Evolutionary conservation across 2,888 invertebrate species (phyloP).

Genomic region (Hydrotaea cyrtoneurina): DNA sequence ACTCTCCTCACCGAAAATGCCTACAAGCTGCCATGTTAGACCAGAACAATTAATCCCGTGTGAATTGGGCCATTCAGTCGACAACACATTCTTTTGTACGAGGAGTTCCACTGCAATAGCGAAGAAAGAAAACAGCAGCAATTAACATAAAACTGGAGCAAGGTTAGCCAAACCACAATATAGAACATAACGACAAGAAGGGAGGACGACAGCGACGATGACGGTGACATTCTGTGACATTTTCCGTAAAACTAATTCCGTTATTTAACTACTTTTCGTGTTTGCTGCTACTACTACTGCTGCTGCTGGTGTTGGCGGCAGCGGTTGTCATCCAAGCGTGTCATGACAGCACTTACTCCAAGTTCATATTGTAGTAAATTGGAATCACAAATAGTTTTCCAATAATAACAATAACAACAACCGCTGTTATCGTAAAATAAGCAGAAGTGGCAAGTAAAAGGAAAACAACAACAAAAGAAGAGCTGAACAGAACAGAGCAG

Average conservation of each 20-base stretch:
- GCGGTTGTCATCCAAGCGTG: no score
- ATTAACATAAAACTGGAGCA: constrained; percentile 6
- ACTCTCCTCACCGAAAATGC: no score
- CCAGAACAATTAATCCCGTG: no score
- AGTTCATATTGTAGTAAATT: no score
- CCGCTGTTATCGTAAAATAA: background rate
- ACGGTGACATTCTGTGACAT: background rate
- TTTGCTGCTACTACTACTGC: background rate
- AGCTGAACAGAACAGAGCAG: background rate
- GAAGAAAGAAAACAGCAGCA: background rate
- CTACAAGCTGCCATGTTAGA: no score
- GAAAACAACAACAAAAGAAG: background rate
- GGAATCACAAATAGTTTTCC: background rate
- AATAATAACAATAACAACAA: background rate
- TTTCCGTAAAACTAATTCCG: constrained; percentile 25
- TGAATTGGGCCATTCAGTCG: no score
- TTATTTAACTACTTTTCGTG: constrained; percentile 7
- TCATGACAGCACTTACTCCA: no score
- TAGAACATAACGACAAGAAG: background rate
- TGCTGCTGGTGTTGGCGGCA: background rate
- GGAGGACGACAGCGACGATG: no score
- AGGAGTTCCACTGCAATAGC: no score
- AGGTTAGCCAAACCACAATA: background rate
- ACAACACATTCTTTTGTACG: no score
- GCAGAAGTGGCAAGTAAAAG: background rate